Base-by-base conservation (phyloP, 2,113 vertebrate genomes). In the Oreochromis niloticus region DNA sequence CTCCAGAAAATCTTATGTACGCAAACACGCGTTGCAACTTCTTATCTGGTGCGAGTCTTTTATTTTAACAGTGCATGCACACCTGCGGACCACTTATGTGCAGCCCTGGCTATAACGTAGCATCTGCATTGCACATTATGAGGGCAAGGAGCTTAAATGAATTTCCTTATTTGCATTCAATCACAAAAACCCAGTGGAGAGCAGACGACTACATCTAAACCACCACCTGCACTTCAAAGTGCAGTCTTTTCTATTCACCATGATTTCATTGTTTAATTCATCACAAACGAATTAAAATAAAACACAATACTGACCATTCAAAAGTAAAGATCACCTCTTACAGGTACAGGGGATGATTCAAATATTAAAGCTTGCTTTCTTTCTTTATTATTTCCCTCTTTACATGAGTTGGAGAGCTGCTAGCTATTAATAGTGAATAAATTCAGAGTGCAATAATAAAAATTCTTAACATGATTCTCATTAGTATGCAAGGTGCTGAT, bases 401-500 rank as follows among this genome's bases (percentile, higher is more conserved):
- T 90, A 85, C 71, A 87, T 14, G 19, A 57, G 82, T 63, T 85
- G 81, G 68, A 85, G 87, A 52, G 87, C 83, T 90, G 88, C 89
- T 68, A 83, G 80, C 81, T 83, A 61, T 91, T 91, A 91, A 87
- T 85, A 59, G 82, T 85, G 89, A 85, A 92, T 84, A 89, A n/a
- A 88, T 91, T 91, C 87, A 59, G 39, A 50, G 39, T 9, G 82
- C 57, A 87, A 86, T 87, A 89, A 91, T 91, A 90, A 82, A 73
- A 88, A 87, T 85, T 84, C 46, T 80, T 83, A 57, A 57, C 63
- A 82, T 90, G 92, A 87, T 82, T 90, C 39, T 78, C 82, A 93
- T 93, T 92, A 88, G 87, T 85, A 88, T 93, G 82, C 92, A 87
- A 83, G 83, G 75, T 92, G 90, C 94, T 92, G 92, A 90, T 90